Conservation (phyloP, 2,797 vertebrate species). For the Phrynocephalus forsythii region DNA sequence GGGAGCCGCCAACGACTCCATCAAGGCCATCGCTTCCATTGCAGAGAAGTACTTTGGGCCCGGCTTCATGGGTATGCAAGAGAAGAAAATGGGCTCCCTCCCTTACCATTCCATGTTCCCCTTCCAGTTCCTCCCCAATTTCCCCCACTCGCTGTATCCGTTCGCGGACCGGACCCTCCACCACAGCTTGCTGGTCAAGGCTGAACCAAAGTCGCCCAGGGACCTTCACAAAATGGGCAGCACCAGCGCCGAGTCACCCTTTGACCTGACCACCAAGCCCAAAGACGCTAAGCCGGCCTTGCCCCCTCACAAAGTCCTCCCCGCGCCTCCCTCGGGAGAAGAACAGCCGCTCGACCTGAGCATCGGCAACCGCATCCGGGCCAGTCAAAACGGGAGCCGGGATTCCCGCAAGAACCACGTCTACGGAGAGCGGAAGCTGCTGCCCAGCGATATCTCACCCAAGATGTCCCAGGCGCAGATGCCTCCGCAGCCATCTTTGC, state of each 20-base stretch:
- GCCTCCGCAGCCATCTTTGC: constrained; percentile 90
- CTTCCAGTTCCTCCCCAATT: constrained; percentile 95
- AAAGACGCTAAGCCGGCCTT: constrained; percentile 89
- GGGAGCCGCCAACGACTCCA: constrained; percentile 92
- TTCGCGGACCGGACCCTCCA: constrained; percentile 88
- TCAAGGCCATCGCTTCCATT: constrained; percentile 98
- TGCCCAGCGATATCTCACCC: constrained; percentile 83
- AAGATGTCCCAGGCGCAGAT: constrained; percentile 85
- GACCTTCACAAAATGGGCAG: constrained; percentile 87
- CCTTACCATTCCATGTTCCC: constrained; percentile 98
- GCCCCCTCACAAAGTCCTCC: constrained; percentile 78
- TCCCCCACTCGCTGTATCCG: constrained; percentile 93
- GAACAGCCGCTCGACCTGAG: constrained; percentile 98
- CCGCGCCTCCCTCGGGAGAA: constrained; percentile 81
- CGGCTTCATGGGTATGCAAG: constrained; percentile 94
- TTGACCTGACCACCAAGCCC: constrained; percentile 95
- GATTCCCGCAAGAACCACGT: constrained; percentile 90
- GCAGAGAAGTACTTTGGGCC: constrained; percentile 99
- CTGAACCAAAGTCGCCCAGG: constrained; percentile 93
- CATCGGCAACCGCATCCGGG: constrained; percentile 90
- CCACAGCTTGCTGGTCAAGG: constrained; percentile 93
- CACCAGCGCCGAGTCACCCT: constrained; percentile 89
- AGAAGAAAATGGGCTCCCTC: constrained; percentile 95
- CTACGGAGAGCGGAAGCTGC: constrained; percentile 85
- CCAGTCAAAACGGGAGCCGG: constrained; percentile 88